Base-by-base conservation (phyloP, 2,888 invertebrate species). In the Trypoxylon attenuatum region DNA sequence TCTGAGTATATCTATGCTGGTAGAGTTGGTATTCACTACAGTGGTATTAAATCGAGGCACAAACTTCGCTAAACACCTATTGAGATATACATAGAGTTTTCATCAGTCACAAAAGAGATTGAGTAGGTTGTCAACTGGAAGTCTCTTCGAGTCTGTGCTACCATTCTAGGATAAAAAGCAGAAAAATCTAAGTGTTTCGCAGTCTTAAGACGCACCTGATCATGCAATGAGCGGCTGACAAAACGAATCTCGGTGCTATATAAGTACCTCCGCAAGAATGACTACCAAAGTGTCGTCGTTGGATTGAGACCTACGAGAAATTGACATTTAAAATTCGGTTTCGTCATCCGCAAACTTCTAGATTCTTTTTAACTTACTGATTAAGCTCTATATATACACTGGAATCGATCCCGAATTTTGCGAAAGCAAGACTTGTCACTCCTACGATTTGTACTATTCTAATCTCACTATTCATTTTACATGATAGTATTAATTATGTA, bases 181-280 rank as follows among this genome's bases (percentile, higher is more conserved):
- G 10, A 21, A 18, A 45, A 42, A 65, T 46, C 57, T 23, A 41
- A 51, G 51, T 21, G 27, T 50, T 27, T 53, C 41, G 60, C 63
- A 66, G 61, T 67, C 61, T 68, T 65, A 33, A 25, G 59, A 79
- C 78, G 60, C 76, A 84, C 83, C 74, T 80, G 70, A 84, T 67
- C 76, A 85, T 75, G 65, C 85, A 85, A 65, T 84, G 84, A 22
- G 84, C 84, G 38, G 85, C 84, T 10, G 84, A 83, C 53, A 84
- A 63, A 59, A 85, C 65, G 56, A 81, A 84, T 66, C 72, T 78
- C 18, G 81, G 76, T 23, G 73, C 43, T 67, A 84, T 76, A 51
- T 84, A 84, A 58, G 80, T 77, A 55, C 81, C 84, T 51, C 83
- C 84, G 55, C 84, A 84, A 51, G 71, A 60, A 66, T 84, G 82